Base-by-base conservation (phyloP, 2,888 invertebrate genomes). In the Euplexia lucipara region DNA sequence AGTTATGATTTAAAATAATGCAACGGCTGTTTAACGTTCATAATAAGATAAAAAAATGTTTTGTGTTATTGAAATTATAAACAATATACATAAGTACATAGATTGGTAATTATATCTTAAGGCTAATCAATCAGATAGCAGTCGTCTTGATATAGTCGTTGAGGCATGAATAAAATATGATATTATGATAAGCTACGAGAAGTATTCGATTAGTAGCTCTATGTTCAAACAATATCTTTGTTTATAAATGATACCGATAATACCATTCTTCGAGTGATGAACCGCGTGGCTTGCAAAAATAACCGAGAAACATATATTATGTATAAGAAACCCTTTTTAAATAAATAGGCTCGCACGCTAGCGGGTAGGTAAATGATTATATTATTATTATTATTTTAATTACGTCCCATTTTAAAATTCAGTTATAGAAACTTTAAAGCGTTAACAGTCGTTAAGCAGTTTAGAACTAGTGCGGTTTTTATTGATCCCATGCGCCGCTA, bases 181-280 rank as follows among this genome's bases (percentile, higher is more conserved):
- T 53, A 61, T 73, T 53, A 61, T 73, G 69, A 70, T 83, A 71
- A 77, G 72, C 68, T 69, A 75, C 48, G 57, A 60, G 45, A 4
- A 56, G 45, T 48, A 57, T 42, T 69, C 44, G 41, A 58, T 42
- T 74, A 78, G 75, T 70, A 61, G 71, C 30, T 70, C 65, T 68
- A 75, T 73, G 68, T 65, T 77, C 57, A 79, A 83, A 86, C 84
- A 87, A 82, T 84, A 48, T 60, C 57, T 58, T 79, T 88, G 85
- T 87, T 87, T 88, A 86, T 85, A 85, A 81, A 83, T 81, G 70
- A 70, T 81, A 79, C 75, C 75, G 78, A 82, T 83, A 78, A 79
- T 73, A 83, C 82, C 77, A 88, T 88, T 88, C 87, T 88, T 84
- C 79, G 44, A 79, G 80, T 67, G 79, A 80, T 79, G 75, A 76